Evolutionary conservation across 2,113 vertebrate species (phyloP), one percentile per base, ranked within the genome.

Genomic region (Xiphias gladius): DNA sequence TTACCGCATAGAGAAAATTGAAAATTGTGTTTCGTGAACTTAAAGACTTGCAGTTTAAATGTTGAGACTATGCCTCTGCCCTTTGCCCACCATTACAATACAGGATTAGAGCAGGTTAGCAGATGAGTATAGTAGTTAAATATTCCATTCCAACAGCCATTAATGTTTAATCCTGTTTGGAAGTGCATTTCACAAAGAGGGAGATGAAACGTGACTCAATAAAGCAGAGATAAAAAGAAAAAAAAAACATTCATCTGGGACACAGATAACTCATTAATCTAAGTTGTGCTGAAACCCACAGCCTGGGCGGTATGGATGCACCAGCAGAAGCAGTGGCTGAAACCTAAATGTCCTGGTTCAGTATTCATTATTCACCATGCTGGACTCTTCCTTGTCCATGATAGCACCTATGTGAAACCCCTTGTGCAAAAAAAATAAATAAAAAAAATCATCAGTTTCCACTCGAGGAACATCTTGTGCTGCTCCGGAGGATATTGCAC

Each of bases 331-430:
- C 83, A 64, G 71, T 39, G 73, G 52, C 71, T 86, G 50, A 70
- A 76, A 83, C 75, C 86, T 63, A 81, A 77, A 90, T 80, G 72
- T 85, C 77, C 90, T 80, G 86, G 2, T 76, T 77, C 80, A 73
- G 22, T 79, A 76, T 90, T 81, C 68, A 92, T 83, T 63, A 87
- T 87, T 85, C 79, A 86, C 86, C 67, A 83, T 13, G 78, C 80
- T 77, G 82, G 83, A 86, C 77, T 73, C 67, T 80, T 41, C 35
- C 62, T 32, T 79, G 43, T 82, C 58, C 28, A 59, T 22, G 32
- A 77, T 54, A 67, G 65, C 71, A 84, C 59, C 72, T 48, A 64
- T 35, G 43, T 65, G n/a, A 30, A 73, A 84, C 72, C 20, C n/a
- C 39, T 79, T 63, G 68, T 39, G 65, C 32, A 71, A 68, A 48